A percentile compares a stretch with the other conserved stretches of the same genome.
phyloP scores from a whole-genome alignment of 2,797 vertebrate species.

The Psittacula derbiana region DNA sequence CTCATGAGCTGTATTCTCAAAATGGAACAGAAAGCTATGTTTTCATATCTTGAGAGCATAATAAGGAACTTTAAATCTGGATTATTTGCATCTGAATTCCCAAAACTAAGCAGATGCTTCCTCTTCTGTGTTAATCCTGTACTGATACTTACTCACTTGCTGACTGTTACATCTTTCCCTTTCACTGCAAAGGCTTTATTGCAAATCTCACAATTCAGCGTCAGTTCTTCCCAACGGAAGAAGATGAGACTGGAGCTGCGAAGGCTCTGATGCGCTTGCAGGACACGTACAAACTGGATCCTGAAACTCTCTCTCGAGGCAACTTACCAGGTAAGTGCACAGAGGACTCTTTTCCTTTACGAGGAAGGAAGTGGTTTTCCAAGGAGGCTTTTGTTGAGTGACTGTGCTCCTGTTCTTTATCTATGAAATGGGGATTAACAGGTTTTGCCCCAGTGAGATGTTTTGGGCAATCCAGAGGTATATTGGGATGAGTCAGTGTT shows the following conservation, averaged over 20 bases:
- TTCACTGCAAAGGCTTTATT: conserved; percentile 84
- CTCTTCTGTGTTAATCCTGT: background rate
- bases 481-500: background rate
- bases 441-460: background rate
- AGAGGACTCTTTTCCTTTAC: background rate
- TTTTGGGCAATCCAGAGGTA: background rate
- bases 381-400: background rate
- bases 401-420: background rate
- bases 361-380: background rate
- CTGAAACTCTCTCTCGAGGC: conserved; percentile 90
- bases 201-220: conserved; percentile 92
- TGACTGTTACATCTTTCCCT: background rate
- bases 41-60: background rate
- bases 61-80: background rate
- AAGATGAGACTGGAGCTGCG: conserved; percentile 92
- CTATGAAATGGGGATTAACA: background rate
- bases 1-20: background rate
- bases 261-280: conserved; percentile 96
- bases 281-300: conserved; percentile 93
- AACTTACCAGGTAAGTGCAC: conserved; percentile 85
- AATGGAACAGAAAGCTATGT: background rate
- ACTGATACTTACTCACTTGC: background rate
- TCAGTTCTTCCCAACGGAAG: conserved; percentile 90
- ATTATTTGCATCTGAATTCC: background rate
- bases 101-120: background rate